Evolutionary conservation across 2,113 vertebrate genomes (phyloP).

Genomic region (Pipa parva): DNA sequence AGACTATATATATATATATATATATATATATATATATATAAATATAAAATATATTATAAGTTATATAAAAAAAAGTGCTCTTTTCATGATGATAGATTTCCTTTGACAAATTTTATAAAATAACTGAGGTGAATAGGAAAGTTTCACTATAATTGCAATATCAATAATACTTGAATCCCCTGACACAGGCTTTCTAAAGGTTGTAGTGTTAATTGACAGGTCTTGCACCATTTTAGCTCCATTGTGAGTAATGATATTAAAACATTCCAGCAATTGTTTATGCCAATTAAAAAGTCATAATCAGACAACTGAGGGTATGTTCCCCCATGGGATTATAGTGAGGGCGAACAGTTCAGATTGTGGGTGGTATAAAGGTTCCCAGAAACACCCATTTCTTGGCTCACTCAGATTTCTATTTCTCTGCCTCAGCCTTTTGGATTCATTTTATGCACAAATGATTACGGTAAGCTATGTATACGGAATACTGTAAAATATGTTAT

Average conservation of each 20-base stretch:
- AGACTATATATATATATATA: too few relatives aligned
- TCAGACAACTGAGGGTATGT: neutral
- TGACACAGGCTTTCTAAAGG: neutral
- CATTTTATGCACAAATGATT: neutral
- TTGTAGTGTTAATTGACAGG: neutral
- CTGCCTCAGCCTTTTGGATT: neutral
- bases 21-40: too few relatives aligned
- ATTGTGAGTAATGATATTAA: neutral
- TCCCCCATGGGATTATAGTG: neutral
- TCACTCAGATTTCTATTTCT: too few relatives aligned
- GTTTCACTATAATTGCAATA: too few relatives aligned
- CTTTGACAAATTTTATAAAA: too few relatives aligned
- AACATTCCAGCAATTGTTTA: neutral
- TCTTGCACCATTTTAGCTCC: neutral
- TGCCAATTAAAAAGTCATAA: neutral
- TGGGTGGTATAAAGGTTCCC: neutral
- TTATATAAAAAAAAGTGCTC: too few relatives aligned
- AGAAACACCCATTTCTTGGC: neutral
- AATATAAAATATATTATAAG: too few relatives aligned
- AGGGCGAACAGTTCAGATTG: neutral
- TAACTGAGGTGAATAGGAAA: too few relatives aligned
- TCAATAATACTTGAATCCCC: neutral
- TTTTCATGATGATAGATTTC: too few relatives aligned
- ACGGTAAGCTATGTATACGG: conserved; percentile 1
- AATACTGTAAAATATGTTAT: too few relatives aligned